Percentiles rank a stretch among this genome's conserved stretches.
Conservation (phyloP, 2,797 vertebrate genomes). For the Scomberomorus guttatus region DNA sequence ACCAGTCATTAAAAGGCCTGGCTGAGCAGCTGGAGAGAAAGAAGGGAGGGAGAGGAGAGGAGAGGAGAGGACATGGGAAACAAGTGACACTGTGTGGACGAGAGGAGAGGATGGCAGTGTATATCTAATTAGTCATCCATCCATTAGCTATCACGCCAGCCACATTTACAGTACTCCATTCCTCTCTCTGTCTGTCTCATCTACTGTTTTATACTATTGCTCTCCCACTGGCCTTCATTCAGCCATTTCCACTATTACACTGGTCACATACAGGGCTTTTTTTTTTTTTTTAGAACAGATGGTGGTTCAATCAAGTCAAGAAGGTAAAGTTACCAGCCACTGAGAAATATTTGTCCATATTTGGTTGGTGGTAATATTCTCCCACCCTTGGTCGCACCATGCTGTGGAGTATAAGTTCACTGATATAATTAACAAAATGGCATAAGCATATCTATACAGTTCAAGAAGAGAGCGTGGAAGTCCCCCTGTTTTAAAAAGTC, state of each 20-base stretch:
- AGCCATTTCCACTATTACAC: conserved; percentile 6
- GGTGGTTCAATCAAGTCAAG: neutral
- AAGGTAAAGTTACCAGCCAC: conserved; percentile 30
- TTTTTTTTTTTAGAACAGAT: neutral
- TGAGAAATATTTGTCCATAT: neutral
- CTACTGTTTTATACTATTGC: too few relatives aligned
- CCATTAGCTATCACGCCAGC: neutral
- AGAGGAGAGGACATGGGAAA: neutral
- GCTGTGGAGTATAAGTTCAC: neutral
- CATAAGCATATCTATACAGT: neutral
- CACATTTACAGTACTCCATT: neutral
- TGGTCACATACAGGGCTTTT: neutral
- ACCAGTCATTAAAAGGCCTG: conserved; percentile 18
- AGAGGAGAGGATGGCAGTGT: neutral
- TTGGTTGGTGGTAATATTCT: neutral
- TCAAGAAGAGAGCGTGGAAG: conserved; percentile 28
- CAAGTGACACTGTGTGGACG: neutral
- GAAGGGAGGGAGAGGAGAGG: neutral
- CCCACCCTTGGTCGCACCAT: conserved; percentile 1
- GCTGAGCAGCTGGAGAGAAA: conserved; percentile 21
- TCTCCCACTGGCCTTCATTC: neutral
- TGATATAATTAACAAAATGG: conserved; percentile 9
- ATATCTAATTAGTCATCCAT: neutral
- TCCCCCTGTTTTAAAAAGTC: conserved; percentile 14
- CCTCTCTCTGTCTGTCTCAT: neutral